Base-by-base conservation (phyloP, 2,888 invertebrate species). In the Cephus pygmeus region DNA sequence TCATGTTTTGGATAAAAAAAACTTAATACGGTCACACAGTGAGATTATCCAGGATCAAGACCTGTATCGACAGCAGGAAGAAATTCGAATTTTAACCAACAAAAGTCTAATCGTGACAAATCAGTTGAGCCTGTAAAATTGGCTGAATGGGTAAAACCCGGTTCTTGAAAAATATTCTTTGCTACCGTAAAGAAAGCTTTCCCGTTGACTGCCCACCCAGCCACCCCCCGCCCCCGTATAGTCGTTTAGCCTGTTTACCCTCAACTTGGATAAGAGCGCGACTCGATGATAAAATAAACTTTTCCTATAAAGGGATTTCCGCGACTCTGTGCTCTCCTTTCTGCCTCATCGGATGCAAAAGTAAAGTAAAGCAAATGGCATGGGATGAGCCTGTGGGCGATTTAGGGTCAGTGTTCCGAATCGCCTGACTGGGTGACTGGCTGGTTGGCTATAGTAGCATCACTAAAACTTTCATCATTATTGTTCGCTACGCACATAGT, bases 311-410 rank as follows among this genome's bases (percentile, higher is more conserved):
- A 84, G 82, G 81, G 81, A 84, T 79, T 79, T 79, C 75, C 75
- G 77, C 75, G 82, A 83, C 77, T 80, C 81, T 80, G 83, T 82
- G 85, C 81, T 82, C 83, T 77, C 81, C 80, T 87, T 85, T 85
- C 84, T 82, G 86, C 81, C 79, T 78, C 81, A 81, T 85, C 84
- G 83, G 82, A 84, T 81, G 84, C 82, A 84, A 84, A 85, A 86
- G 84, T 83, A 82, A 86, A 76, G 83, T 81, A 81, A 81, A 80
- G 80, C 79, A 84, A 83, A 85, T 86, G 83, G 85, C 84, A 85
- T 83, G 85, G 84, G 86, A 56, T 56, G 56, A 86, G 86, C 79
- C 81, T 81, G 82, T 73, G 85, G 80, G 73, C 81, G 79, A 83
- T 81, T 79, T 82, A 76, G 83, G 80, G 76, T 79, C 83, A 56